Percentiles rank a stretch among this genome's conserved stretches.
Conservation (phyloP, 2,797 vertebrate genomes). For the Scarus forsteni region DNA sequence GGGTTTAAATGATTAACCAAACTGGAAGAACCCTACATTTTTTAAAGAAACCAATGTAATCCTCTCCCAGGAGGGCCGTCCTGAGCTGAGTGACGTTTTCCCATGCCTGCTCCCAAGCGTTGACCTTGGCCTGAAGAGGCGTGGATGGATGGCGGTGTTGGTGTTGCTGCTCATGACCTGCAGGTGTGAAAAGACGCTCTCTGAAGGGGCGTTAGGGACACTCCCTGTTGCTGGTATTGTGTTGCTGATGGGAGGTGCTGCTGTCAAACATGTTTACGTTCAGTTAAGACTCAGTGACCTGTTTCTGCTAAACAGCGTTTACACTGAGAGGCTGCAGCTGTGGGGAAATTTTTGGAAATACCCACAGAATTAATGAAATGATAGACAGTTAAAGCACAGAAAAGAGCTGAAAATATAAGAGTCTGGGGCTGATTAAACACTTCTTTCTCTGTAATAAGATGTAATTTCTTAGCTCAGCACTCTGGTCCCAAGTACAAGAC, state of each 20-base stretch:
- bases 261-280: slow-evolving; percentile 66
- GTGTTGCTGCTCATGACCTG: slow-evolving; percentile 27
- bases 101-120: slow-evolving; percentile 9
- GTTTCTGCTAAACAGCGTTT: slow-evolving; percentile 10
- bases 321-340: slow-evolving; percentile 13
- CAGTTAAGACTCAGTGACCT: slow-evolving; percentile 29
- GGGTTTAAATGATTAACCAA: slow-evolving; percentile 59
- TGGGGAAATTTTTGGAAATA: neutral
- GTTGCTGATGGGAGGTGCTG: slow-evolving; percentile 52
- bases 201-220: slow-evolving; percentile 21
- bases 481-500: no score
- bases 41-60: slow-evolving; percentile 17
- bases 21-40: slow-evolving; percentile 24
- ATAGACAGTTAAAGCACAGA: no score
- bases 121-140: slow-evolving; percentile 26
- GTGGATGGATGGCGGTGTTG: slow-evolving; percentile 13
- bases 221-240: slow-evolving; percentile 45
- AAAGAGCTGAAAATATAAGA: no score
- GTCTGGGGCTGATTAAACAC: no score
- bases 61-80: slow-evolving; percentile 41
- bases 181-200: slow-evolving; percentile 64
- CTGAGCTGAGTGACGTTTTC: slow-evolving; percentile 48
- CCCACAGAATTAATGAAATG: no score
- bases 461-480: no score
- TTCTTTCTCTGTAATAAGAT: no score